Conservation (phyloP, 1,140 invertebrate genomes). For the Apocrypta bakeri region DNA sequence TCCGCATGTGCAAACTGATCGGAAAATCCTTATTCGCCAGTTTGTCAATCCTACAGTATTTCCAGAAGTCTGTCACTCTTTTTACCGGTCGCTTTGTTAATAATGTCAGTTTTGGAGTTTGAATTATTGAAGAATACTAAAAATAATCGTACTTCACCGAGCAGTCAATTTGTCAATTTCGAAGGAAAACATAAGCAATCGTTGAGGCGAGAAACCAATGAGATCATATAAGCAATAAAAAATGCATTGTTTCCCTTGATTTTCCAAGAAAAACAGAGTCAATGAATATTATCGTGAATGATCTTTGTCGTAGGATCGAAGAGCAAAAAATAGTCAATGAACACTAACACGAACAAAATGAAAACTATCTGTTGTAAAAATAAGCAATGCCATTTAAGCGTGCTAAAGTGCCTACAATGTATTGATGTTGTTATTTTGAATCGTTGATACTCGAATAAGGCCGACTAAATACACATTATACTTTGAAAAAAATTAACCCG, state of each 20-base stretch:
- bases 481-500: background rate
- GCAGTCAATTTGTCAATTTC: constrained; percentile 13
- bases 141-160: too few relatives aligned
- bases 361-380: background rate
- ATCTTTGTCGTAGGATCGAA: background rate
- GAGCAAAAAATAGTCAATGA: constrained; percentile 54
- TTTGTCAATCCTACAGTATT: too few relatives aligned
- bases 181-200: background rate
- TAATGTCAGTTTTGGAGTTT: too few relatives aligned
- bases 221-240: too few relatives aligned
- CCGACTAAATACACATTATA: background rate
- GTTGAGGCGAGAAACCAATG: too few relatives aligned
- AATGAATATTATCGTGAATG: constrained; percentile 8
- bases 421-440: constrained; percentile 23
- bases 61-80: too few relatives aligned
- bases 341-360: constrained; percentile 54
- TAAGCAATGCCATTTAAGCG: constrained; percentile 23
- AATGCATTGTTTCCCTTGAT: background rate
- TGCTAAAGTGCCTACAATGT: constrained; percentile 36
- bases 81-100: too few relatives aligned
- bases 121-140: too few relatives aligned
- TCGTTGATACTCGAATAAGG: background rate
- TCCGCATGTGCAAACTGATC: too few relatives aligned
- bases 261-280: background rate
- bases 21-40: too few relatives aligned